These are phyloP conservation scores for Monomorium pharaonis DNA, from an alignment of 1,140 invertebrate species.

Conservation along the genomic window DNA sequence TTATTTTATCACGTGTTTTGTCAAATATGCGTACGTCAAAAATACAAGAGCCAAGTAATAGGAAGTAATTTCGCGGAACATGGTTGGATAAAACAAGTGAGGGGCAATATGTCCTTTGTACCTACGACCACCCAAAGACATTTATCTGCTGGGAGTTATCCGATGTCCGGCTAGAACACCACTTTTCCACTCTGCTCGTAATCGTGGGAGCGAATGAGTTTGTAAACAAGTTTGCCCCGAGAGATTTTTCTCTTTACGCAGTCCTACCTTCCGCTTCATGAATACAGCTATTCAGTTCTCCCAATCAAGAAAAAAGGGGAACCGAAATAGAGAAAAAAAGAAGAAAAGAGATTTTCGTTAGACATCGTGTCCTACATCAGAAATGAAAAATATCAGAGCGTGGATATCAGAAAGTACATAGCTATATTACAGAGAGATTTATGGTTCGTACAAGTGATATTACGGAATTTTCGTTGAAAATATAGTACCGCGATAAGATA, in stretches of 20 bases:
- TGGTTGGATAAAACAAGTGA: conserved; percentile 29
- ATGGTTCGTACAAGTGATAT: conserved; percentile 36
- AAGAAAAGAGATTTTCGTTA: neutral
- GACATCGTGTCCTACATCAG: neutral
- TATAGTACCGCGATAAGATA: neutral
- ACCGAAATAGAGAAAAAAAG: neutral
- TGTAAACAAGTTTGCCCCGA: conserved; percentile 50
- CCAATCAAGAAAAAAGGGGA: neutral
- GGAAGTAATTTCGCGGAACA: conserved; percentile 16
- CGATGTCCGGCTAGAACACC: conserved; percentile 22
- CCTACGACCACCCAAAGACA: conserved; percentile 35
- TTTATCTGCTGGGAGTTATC: conserved; percentile 44
- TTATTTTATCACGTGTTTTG: neutral
- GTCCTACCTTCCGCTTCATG: neutral
- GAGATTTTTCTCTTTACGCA: conserved; percentile 39
- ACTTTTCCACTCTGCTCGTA: conserved; percentile 51
- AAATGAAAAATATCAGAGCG: conserved; percentile 43
- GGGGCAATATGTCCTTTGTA: conserved; percentile 39
- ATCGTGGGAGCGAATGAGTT: conserved; percentile 45
- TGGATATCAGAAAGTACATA: conserved; percentile 5
- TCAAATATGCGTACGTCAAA: neutral
- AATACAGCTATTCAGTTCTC: conserved; percentile 4
- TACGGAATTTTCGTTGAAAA: neutral
- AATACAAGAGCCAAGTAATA: conserved; percentile 8
- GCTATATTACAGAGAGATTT: conserved; percentile 26